A percentile compares a stretch with the other conserved stretches of the same genome.
Evolutionary conservation across 2,113 vertebrate genomes (phyloP).

Genomic region (Dunckerocampus dactyliophorus): DNA sequence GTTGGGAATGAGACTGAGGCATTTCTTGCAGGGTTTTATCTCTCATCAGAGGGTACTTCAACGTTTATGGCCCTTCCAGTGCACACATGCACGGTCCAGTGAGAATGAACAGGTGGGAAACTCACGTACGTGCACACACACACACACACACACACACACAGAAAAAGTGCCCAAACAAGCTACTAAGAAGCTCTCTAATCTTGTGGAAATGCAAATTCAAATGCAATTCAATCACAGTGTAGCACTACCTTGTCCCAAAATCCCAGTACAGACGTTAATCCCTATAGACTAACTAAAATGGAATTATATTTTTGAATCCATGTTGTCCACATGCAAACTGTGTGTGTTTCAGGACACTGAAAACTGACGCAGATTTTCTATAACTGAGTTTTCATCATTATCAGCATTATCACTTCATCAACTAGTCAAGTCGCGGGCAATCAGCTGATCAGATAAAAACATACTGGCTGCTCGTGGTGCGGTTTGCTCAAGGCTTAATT

Average conservation of each 20-base stretch:
- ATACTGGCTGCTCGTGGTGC: slow-evolving; percentile 9
- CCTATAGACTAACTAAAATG: too few relatives aligned
- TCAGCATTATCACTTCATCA: too few relatives aligned
- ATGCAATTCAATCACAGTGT: slow-evolving; percentile 54
- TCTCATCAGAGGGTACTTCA: slow-evolving; percentile 48
- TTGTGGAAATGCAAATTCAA: slow-evolving; percentile 49
- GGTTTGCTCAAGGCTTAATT: too few relatives aligned
- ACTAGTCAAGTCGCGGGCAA: background rate
- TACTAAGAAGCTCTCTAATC: slow-evolving; percentile 53
- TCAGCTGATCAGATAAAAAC: slow-evolving; percentile 19
- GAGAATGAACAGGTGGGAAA: slow-evolving; percentile 50
- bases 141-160: slow-evolving; percentile 1
- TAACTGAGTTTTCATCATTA: background rate
- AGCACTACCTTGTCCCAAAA: slow-evolving; percentile 13
- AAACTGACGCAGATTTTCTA: background rate
- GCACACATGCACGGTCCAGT: slow-evolving; percentile 33
- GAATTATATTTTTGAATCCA: background rate
- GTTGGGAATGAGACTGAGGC: slow-evolving; percentile 18
- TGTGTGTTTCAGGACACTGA: background rate
- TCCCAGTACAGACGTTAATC: slow-evolving; percentile 23
- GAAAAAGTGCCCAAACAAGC: slow-evolving; percentile 31
- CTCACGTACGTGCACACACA: slow-evolving; percentile 17
- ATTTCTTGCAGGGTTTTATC: slow-evolving; percentile 42
- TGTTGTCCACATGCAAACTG: background rate
- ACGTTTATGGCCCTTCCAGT: slow-evolving; percentile 44